These are phyloP conservation scores for Orbicella faveolata DNA, from an alignment of 64 coral and sea anemone species.

Conservation along the genomic window DNA sequence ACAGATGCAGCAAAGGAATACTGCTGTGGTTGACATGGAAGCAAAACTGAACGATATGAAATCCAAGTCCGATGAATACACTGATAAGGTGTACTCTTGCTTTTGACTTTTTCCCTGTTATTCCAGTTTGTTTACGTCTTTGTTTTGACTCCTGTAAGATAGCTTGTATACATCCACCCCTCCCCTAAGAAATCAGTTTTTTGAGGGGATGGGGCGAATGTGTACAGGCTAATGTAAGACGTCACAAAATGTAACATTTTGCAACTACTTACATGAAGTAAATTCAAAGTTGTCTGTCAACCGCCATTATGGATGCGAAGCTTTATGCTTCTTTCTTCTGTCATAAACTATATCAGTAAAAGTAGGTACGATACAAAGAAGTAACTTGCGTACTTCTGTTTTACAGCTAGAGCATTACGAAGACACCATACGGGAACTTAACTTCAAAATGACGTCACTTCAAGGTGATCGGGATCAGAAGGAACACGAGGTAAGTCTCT, in stretches of 20 bases:
- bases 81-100: conserved; percentile 58
- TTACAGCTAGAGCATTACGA: conserved; percentile 92
- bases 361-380: neutral
- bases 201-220: no score
- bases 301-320: no score
- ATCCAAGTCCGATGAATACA: conserved; percentile 87
- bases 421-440: conserved; percentile 92
- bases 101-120: neutral
- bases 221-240: no score
- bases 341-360: no score
- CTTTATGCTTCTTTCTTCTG: no score
- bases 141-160: neutral
- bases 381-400: neutral
- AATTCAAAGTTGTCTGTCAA: no score
- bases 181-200: no score
- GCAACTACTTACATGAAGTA: no score
- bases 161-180: no score
- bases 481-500: conserved; percentile 76
- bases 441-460: conserved; percentile 89
- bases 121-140: neutral
- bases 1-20: conserved; percentile 82
- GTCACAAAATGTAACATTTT: no score
- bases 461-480: conserved; percentile 80
- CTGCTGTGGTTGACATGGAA: conserved; percentile 83
- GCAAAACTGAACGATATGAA: conserved; percentile 82